These are phyloP conservation scores for Strix occidentalis DNA, from an alignment of 2,797 vertebrate genomes.

Conservation along the genomic window DNA sequence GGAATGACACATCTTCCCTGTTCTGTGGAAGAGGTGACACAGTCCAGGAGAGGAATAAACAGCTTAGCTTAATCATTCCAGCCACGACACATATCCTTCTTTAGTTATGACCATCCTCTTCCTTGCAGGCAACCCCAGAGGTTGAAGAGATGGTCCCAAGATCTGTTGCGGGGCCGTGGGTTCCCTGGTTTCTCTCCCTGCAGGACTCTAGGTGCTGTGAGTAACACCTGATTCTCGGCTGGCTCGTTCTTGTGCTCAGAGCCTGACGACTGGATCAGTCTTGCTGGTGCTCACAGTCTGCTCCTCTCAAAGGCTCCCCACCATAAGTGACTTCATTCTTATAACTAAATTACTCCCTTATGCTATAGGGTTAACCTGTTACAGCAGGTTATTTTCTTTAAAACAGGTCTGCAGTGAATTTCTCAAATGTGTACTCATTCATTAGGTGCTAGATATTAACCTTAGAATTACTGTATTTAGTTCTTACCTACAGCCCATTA, in stretches of 20 bases:
- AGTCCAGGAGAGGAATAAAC: not conserved
- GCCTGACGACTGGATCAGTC: not conserved
- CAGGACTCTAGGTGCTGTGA: not conserved
- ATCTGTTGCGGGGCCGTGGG: rapidly evolving
- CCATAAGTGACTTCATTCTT: not conserved
- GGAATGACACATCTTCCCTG: not conserved
- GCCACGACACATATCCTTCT: not conserved
- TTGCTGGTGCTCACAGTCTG: not conserved
- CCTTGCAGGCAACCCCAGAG: not conserved
- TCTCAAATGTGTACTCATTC: not conserved
- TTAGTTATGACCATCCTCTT: not conserved
- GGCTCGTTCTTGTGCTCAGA: rapidly evolving
- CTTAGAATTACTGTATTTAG: not conserved
- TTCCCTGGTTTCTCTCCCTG: not conserved
- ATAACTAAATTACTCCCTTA: not conserved
- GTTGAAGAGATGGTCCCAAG: not conserved
- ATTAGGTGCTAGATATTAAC: not conserved
- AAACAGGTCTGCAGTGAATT: not conserved
- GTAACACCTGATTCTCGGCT: not conserved
- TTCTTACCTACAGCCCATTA: not conserved
- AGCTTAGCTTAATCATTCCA: not conserved
- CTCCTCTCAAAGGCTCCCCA: not conserved
- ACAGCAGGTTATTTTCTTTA: not conserved
- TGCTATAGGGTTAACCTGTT: not conserved
- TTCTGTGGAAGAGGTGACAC: not conserved